phyloP scores from a whole-genome alignment of 2,797 vertebrate species.

The Lates japonicus region DNA sequence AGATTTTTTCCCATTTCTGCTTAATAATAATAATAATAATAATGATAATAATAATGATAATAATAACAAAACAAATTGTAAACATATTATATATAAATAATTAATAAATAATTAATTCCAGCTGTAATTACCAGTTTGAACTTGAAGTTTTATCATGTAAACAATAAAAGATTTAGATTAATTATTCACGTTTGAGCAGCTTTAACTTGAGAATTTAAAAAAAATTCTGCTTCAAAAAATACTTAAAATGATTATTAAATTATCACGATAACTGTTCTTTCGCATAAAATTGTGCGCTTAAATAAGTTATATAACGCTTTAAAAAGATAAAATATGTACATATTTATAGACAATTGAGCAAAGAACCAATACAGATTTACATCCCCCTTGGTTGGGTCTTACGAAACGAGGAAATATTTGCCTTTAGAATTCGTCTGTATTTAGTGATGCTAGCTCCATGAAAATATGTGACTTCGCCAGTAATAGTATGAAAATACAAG shows the following conservation, averaged over 20 bases:
- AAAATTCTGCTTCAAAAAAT: background rate
- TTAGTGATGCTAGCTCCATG: slow-evolving; percentile 23
- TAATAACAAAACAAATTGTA: no score
- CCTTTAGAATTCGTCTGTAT: background rate
- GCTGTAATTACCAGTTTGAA: background rate
- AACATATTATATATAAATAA: no score
- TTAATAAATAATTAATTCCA: background rate
- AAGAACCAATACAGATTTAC: background rate
- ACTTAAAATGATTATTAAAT: background rate
- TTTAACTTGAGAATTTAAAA: background rate
- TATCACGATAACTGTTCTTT: background rate
- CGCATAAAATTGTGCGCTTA: background rate
- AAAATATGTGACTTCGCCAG: slow-evolving; percentile 20
- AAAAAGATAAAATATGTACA: background rate
- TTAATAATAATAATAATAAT: no score
- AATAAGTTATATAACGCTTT: background rate
- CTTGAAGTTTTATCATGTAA: background rate
- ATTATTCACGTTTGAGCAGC: background rate
- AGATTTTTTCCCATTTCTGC: background rate
- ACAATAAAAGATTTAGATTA: background rate
- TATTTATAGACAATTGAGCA: background rate
- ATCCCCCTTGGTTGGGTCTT: background rate
- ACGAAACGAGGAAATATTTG: slow-evolving; percentile 16
- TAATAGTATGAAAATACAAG: background rate
- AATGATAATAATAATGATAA: no score